These are phyloP conservation scores for Tyrophagus putrescentiae DNA, from an alignment of 1,140 invertebrate species.

Conservation along the genomic window DNA sequence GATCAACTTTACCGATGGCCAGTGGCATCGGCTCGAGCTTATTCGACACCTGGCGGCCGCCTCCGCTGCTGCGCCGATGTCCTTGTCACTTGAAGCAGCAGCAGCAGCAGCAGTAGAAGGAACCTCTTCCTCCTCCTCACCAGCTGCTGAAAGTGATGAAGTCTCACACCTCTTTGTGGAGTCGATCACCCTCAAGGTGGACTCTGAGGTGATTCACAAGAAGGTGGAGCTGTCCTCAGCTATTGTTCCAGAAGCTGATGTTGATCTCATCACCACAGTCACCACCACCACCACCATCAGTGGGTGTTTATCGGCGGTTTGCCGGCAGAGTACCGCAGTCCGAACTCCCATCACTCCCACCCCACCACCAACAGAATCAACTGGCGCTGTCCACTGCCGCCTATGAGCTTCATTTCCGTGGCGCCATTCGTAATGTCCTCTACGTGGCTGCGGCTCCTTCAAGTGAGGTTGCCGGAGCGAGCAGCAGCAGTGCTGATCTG, in stretches of 20 bases:
- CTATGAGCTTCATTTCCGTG: constrained; percentile 73
- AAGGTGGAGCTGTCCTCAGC: constrained; percentile 32
- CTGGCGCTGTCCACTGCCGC: constrained; percentile 65
- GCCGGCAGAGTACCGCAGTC: background rate
- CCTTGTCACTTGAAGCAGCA: too few relatives aligned
- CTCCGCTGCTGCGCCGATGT: too few relatives aligned
- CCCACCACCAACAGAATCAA: constrained; percentile 18
- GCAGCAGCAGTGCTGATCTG: background rate
- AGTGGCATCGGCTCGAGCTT: constrained; percentile 70
- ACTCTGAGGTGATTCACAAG: constrained; percentile 54
- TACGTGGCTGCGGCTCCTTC: constrained; percentile 66
- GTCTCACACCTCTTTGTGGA: too few relatives aligned
- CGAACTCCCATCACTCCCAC: too few relatives aligned
- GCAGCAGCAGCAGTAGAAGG: too few relatives aligned
- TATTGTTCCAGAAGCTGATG: constrained; percentile 27
- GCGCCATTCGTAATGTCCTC: constrained; percentile 64
- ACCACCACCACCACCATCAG: constrained; percentile 27
- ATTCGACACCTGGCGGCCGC: constrained; percentile 43
- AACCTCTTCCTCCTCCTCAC: too few relatives aligned
- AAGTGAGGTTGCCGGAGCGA: constrained; percentile 38
- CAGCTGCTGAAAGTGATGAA: too few relatives aligned
- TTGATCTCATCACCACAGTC: constrained; percentile 24
- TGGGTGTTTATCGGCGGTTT: constrained; percentile 27
- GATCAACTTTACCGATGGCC: constrained; percentile 60
- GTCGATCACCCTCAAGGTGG: constrained; percentile 61